Evolutionary conservation across 2,888 invertebrate species (phyloP).

Genomic region (Himalopsyche japonica): DNA sequence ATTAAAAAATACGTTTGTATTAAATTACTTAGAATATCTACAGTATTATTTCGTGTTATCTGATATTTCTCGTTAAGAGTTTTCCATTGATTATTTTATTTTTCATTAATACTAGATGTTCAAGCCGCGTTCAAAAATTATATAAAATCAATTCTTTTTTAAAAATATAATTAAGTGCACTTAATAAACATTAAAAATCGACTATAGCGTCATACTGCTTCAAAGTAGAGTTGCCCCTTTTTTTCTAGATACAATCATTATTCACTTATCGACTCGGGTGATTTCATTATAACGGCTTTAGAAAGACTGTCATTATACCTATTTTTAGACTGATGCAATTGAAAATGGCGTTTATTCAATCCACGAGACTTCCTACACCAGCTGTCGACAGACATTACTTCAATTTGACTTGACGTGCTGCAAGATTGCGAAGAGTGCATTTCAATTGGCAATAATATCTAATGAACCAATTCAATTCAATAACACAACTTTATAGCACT

Average conservation of each 20-base stretch:
- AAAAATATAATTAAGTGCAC: too few species aligned
- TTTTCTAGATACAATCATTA: background rate
- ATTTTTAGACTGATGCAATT: background rate
- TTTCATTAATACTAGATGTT: too few species aligned
- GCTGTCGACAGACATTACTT: background rate
- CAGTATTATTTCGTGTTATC: too few species aligned
- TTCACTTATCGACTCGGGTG: background rate
- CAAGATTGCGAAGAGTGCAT: background rate
- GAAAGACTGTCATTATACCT: background rate
- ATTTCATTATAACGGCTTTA: background rate
- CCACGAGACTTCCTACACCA: background rate
- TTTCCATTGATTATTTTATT: too few species aligned
- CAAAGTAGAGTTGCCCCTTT: background rate
- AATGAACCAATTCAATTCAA: background rate
- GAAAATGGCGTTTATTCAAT: background rate
- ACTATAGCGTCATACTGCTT: too few species aligned
- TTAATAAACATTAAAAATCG: too few species aligned
- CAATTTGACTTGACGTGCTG: background rate
- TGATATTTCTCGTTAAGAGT: too few species aligned
- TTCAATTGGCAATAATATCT: background rate
- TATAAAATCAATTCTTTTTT: too few species aligned
- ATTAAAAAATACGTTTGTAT: too few species aligned
- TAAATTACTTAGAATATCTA: too few species aligned
- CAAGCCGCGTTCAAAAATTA: too few species aligned
- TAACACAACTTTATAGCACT: background rate